A percentile compares a stretch with the other conserved stretches of the same genome.
phyloP scores from a whole-genome alignment of 2,113 vertebrate genomes.

The Beaufortia kweichowensis region DNA sequence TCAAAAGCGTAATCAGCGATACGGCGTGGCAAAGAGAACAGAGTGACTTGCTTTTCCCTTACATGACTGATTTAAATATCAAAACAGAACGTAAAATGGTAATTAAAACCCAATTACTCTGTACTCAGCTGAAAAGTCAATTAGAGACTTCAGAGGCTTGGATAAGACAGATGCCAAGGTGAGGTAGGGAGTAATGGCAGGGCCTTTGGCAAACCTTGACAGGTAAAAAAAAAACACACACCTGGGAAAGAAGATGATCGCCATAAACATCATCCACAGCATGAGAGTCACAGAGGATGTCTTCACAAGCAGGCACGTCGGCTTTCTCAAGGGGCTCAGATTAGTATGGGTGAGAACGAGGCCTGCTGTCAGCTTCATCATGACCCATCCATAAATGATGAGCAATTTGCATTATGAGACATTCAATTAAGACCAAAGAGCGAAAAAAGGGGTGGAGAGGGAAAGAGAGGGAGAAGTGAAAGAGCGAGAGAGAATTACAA shows the following conservation, averaged over 20 bases:
- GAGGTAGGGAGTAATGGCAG: slow-evolving; percentile 7
- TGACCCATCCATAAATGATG: slow-evolving; percentile 64
- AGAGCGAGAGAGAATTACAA: slow-evolving; percentile 44
- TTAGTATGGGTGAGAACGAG: slow-evolving; percentile 14
- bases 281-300: slow-evolving; percentile 2
- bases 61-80: slow-evolving; percentile 72
- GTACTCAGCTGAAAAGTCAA: slow-evolving; percentile 65
- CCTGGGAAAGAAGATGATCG: slow-evolving; percentile 30
- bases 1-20: slow-evolving; percentile 56
- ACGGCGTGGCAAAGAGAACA: slow-evolving; percentile 50
- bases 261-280: slow-evolving; percentile 30
- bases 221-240: slow-evolving; percentile 14
- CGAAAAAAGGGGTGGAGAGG: slow-evolving; percentile 38
- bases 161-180: slow-evolving; percentile 38
- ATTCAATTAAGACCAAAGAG: slow-evolving; percentile 61
- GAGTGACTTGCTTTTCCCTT: slow-evolving; percentile 51
- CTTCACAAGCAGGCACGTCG: not conserved
- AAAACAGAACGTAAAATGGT: slow-evolving; percentile 73
- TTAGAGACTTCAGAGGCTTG: slow-evolving; percentile 62
- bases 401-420: slow-evolving; percentile 62
- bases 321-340: not conserved
- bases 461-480: slow-evolving; percentile 50
- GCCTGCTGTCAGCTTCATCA: slow-evolving; percentile 54
- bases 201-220: slow-evolving; percentile 25
- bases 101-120: slow-evolving; percentile 75